phyloP scores from a whole-genome alignment of 2,888 invertebrate species.

The Leucoptera coffeella region DNA sequence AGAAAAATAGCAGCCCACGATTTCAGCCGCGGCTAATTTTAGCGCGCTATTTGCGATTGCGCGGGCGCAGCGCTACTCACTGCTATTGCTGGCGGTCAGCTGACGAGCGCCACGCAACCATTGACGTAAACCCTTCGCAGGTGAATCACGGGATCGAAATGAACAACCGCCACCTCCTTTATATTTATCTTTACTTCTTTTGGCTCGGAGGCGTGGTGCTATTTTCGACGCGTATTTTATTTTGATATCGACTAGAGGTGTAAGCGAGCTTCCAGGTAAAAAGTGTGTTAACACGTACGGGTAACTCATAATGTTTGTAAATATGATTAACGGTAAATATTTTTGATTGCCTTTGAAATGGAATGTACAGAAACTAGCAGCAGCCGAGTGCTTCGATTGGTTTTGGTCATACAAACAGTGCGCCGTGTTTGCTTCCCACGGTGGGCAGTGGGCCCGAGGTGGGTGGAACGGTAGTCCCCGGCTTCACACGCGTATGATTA shows the following conservation, averaged over 20 bases:
- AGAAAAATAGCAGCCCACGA: slow-evolving; percentile 56
- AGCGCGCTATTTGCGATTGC: slow-evolving; percentile 47
- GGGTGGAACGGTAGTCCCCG: slow-evolving; percentile 3
- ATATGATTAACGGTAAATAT: too few relatives aligned
- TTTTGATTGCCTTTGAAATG: too few relatives aligned
- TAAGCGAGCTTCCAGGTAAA: too few relatives aligned
- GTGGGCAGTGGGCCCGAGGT: slow-evolving; percentile 6
- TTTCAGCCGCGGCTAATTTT: slow-evolving; percentile 50
- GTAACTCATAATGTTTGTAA: too few relatives aligned
- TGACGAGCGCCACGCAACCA: slow-evolving; percentile 42
- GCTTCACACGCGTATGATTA: neutral
- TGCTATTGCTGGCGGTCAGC: slow-evolving; percentile 51
- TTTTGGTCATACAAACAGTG: slow-evolving; percentile 13
- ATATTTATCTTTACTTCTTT: slow-evolving; percentile 48
- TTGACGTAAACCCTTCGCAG: slow-evolving; percentile 50
- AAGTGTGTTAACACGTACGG: too few relatives aligned
- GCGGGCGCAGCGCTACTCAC: slow-evolving; percentile 52
- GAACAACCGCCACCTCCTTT: slow-evolving; percentile 38
- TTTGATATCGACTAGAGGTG: neutral
- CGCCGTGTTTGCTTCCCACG: slow-evolving; percentile 15
- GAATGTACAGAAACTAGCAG: too few relatives aligned
- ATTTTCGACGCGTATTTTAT: slow-evolving; percentile 19
- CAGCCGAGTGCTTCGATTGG: slow-evolving; percentile 12
- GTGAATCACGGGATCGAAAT: slow-evolving; percentile 48
- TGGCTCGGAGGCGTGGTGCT: slow-evolving; percentile 49